Base-by-base conservation (phyloP, 1,140 invertebrate genomes). In the Mycetomoellerius zeteki region DNA sequence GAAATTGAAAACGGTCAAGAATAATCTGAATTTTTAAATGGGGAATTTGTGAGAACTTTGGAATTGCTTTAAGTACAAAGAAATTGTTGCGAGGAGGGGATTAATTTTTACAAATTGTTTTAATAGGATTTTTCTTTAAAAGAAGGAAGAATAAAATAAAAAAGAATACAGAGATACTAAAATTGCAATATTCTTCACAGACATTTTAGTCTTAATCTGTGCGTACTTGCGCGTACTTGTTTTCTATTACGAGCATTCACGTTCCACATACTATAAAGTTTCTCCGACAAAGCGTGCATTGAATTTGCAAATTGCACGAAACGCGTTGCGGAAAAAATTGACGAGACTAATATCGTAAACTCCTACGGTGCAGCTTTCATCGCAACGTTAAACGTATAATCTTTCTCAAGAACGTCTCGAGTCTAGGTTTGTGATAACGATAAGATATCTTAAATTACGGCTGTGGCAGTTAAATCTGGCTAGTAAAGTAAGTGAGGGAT, bases 351-450 rank as follows among this genome's bases (percentile, higher is more conserved):
- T 14, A 47, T 43, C 33, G 33, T 27, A 27, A 72, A 47, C 43
- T 37, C 43, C 5, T 58, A 58, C 80, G 64, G 30, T 81, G 67
- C 24, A 30, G n/a, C n/a, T n/a, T 30, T 72, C 24, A 58, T 82
- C 19, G 21, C 21, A 12, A 7, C 30, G 47, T 62, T 64, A 50
- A 24, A 5, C 14, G 21, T 19, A 27, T 56, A 37, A 16, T n/a
- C 27, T 78, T 89, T 69, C 80, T 27, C 47, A 37, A 58, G 72
- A 88, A 78, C 14, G 14, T 54, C 58, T 62, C 7, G 65, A 16
- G 37, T 88, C 33, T 86, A 60, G n/a, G 30, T 58, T 89, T 88
- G 80, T 71, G 80, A 88, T 89, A 88, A 67, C 65, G 88, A 89
- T 88, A 88, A 60, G 65, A 33, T 56, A 47, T 58, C 69, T 89